Percentiles rank a stretch among this genome's conserved stretches.
phyloP scores from a whole-genome alignment of 2,888 invertebrate species.

The Heliconius ethilla region DNA sequence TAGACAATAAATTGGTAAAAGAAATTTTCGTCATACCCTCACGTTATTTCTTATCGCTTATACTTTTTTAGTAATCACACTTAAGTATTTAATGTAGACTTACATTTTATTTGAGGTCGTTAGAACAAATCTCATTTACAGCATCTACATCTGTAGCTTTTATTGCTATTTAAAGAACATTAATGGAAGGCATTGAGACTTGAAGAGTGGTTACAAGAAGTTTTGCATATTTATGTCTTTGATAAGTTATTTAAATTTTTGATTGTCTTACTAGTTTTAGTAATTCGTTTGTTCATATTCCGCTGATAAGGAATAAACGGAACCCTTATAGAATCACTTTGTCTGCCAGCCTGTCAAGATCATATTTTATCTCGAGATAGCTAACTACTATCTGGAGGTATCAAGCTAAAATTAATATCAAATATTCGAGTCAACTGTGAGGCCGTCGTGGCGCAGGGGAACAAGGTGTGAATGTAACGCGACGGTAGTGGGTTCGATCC shows the following conservation, averaged over 20 bases:
- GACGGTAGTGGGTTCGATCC: too few relatives aligned
- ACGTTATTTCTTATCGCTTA: background rate
- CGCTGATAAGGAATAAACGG: too few relatives aligned
- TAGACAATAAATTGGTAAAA: background rate
- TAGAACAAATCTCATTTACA: conserved; percentile 5
- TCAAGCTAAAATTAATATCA: too few relatives aligned
- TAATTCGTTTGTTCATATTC: background rate
- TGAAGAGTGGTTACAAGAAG: background rate
- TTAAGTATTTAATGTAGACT: background rate
- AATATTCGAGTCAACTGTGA: too few relatives aligned
- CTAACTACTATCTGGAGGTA: too few relatives aligned
- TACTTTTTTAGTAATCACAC: background rate
- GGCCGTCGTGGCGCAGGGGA: too few relatives aligned
- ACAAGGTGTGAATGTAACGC: too few relatives aligned
- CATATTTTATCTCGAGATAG: too few relatives aligned
- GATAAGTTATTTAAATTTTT: background rate
- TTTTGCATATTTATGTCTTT: conserved; percentile 3
- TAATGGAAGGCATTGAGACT: background rate
- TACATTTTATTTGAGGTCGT: background rate
- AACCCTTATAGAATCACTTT: too few relatives aligned
- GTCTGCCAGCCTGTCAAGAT: too few relatives aligned
- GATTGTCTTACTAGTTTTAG: background rate
- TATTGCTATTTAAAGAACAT: conserved; percentile 19
- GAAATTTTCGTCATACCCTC: conserved; percentile 1
- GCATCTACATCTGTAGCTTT: conserved; percentile 21